These are phyloP conservation scores for Acanthiza pusilla DNA, from an alignment of 2,797 vertebrate genomes.

Conservation along the genomic window DNA sequence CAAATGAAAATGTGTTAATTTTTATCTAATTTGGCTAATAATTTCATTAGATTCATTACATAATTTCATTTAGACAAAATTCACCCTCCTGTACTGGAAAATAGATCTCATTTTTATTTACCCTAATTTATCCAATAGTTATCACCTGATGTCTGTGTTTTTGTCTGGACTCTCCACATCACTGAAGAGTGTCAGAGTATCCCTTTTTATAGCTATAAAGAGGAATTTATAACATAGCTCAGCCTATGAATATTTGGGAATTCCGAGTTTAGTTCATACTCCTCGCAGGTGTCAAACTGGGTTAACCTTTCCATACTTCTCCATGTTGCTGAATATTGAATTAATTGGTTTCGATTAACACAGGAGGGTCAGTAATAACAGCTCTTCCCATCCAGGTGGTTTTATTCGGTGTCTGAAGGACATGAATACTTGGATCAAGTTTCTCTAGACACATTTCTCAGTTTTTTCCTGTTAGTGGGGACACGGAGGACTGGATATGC, in stretches of 20 bases:
- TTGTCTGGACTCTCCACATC: not conserved
- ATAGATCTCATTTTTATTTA: not conserved
- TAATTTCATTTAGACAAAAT: not conserved
- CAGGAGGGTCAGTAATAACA: not conserved
- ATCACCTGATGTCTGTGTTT: not conserved
- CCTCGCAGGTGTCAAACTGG: not conserved
- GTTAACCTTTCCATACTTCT: not conserved
- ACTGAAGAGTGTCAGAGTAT: not conserved
- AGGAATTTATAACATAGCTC: not conserved
- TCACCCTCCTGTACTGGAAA: not conserved
- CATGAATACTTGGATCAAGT: not conserved
- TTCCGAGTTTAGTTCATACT: not conserved
- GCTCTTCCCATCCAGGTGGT: not conserved
- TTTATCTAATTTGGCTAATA: not conserved
- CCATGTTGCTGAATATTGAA: not conserved
- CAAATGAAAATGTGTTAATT: not conserved
- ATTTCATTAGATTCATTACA: not conserved
- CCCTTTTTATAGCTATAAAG: not conserved
- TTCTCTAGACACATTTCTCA: not conserved
- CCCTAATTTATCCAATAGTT: not conserved
- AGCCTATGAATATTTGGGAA: not conserved
- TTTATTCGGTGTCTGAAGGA: not conserved
- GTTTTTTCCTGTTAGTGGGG: not conserved
- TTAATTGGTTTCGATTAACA: not conserved
- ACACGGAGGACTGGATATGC: not conserved